Evolutionary conservation across 2,113 vertebrate species (phyloP).

Genomic region (Melierax canorus): DNA sequence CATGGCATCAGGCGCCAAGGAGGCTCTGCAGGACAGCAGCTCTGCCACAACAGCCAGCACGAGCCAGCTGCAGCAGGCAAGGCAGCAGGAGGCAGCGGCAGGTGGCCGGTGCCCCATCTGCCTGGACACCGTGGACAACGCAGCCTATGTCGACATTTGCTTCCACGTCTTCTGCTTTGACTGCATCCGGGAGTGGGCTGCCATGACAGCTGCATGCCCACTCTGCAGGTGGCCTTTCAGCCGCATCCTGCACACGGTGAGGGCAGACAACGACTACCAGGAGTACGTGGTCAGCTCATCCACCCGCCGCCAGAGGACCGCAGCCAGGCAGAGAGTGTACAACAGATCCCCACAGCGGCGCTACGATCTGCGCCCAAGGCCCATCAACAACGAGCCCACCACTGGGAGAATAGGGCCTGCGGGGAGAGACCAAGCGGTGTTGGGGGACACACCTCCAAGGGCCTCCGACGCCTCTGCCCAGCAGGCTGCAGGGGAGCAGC

Average conservation of each 20-base stretch:
- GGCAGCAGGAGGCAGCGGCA: not conserved
- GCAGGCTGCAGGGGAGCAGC: not conserved
- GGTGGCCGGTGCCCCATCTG: not conserved
- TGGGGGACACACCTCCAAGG: not conserved
- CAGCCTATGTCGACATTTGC: not conserved
- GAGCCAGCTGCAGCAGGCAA: not conserved
- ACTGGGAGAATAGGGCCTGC: not conserved
- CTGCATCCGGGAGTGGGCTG: not conserved
- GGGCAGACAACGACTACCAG: not conserved
- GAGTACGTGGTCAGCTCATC: rapidly evolving
- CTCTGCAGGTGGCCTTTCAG: not conserved
- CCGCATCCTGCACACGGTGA: not conserved
- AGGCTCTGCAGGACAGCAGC: not conserved
- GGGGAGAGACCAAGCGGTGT: rapidly evolving
- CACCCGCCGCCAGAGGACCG: rapidly evolving
- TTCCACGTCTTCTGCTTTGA: not conserved
- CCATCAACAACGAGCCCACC: rapidly evolving
- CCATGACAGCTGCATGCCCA: not conserved
- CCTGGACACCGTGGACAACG: not conserved
- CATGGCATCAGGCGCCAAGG: not conserved
- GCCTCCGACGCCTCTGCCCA: rapidly evolving
- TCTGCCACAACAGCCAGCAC: rapidly evolving
- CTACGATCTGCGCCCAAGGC: not conserved
- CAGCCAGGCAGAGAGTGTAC: not conserved
- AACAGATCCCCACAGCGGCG: not conserved